Conservation (phyloP, 2,888 invertebrate genomes). For the Tinea semifulvella region DNA sequence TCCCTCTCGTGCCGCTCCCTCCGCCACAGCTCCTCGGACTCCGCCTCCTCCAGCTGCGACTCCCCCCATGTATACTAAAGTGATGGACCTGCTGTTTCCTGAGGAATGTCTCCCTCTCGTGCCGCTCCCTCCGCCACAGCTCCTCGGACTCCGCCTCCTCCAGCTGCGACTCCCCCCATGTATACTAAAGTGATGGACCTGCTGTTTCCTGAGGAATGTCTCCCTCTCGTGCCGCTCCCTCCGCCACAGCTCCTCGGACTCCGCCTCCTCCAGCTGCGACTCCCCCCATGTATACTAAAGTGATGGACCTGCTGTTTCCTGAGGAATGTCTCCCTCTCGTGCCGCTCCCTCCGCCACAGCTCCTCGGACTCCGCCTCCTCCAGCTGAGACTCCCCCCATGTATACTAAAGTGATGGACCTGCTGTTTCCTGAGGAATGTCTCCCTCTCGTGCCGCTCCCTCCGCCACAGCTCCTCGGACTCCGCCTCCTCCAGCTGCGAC, state of each 20-base stretch:
- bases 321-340: conserved; percentile 82
- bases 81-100: conserved; percentile 52
- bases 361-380: conserved; percentile 74
- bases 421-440: conserved; percentile 71
- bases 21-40: conserved; percentile 80
- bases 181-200: no score
- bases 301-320: conserved; percentile 52
- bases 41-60: conserved; percentile 61
- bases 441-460: conserved; percentile 83
- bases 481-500: conserved; percentile 61
- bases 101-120: conserved; percentile 82
- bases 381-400: conserved; percentile 36
- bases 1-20: conserved; percentile 83
- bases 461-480: conserved; percentile 80
- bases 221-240: conserved; percentile 83
- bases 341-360: conserved; percentile 80
- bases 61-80: no score
- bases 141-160: conserved; percentile 74
- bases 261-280: conserved; percentile 61
- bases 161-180: conserved; percentile 36
- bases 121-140: conserved; percentile 80
- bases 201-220: conserved; percentile 71
- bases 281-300: no score
- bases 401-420: no score
- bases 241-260: conserved; percentile 80